Evolutionary conservation across 1,140 invertebrate species (phyloP).

Genomic region (Archivesica marissinica): DNA sequence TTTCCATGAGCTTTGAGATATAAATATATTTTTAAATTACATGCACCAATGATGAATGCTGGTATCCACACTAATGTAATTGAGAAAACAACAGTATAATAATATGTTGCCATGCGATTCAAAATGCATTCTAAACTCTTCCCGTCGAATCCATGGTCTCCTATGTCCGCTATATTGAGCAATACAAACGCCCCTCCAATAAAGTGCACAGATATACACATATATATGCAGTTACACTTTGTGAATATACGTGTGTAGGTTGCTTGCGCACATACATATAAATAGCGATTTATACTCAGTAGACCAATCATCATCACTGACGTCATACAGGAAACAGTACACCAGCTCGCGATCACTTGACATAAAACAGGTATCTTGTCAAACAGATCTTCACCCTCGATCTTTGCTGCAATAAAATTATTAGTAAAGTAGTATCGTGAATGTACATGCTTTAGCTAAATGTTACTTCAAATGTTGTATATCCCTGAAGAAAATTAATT

Average conservation of each 20-base stretch:
- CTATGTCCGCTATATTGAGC: constrained; percentile 72
- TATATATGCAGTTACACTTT: constrained; percentile 61
- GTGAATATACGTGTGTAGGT: constrained; percentile 68
- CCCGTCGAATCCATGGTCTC: constrained; percentile 75
- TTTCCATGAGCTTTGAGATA: constrained; percentile 60
- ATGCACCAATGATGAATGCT: constrained; percentile 66
- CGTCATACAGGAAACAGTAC: constrained; percentile 67
- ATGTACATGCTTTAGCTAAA: too few species aligned
- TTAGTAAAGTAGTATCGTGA: too few species aligned
- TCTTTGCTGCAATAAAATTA: constrained; percentile 61
- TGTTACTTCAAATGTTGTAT: too few species aligned
- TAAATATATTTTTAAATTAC: constrained; percentile 72
- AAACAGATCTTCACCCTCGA: constrained; percentile 66
- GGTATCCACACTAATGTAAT: constrained; percentile 73
- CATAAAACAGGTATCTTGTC: constrained; percentile 62
- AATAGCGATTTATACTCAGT: constrained; percentile 71
- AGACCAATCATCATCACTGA: constrained; percentile 72
- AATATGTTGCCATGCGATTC: constrained; percentile 75
- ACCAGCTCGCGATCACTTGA: constrained; percentile 66
- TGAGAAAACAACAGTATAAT: constrained; percentile 76
- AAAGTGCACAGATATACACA: constrained; percentile 64
- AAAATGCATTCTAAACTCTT: too few species aligned
- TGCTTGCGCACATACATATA: constrained; percentile 63
- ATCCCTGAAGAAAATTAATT: too few species aligned
- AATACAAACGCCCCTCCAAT: constrained; percentile 65